Base-by-base conservation (phyloP, 2,797 vertebrate species). In the Schizothorax lantsangensis region DNA sequence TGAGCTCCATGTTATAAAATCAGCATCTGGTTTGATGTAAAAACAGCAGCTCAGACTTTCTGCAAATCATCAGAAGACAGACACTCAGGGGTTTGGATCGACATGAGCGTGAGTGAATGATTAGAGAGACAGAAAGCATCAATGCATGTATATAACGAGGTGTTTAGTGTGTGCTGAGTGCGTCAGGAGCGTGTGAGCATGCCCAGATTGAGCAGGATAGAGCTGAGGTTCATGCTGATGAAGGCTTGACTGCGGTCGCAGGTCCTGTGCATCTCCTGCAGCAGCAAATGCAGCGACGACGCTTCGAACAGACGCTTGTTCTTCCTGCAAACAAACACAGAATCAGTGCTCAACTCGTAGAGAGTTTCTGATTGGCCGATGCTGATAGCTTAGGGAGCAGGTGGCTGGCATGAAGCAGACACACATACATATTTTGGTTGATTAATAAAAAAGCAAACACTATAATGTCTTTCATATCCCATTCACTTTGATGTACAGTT, bases 261-360 rank as follows among this genome's bases (percentile, higher is more conserved):
- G 10, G 94, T 96, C 85, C 94, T 95, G 84, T 94, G 93, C 64
- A 97, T 93, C 85, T 98, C 97, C 91, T 96, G 94, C 89, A 98
- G 94, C 87, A 94, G 91, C 52, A 95, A 92, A 77, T 96, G 96
- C 88, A 98, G 92, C 14, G 94, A 93, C 84, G 95, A 97, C 6
- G 94, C 88, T 89, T 97, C 96, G 94, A 98, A 97, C 90, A 97
- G 95, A 91, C 95, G 96, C 89, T 94, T 96, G 92, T 97, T 99
- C 91, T 93, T 95, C 92, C 96, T 96, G 94, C 49, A 94, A 95
- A 90, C 43, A 54, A 23, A 66, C 62, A 74, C 62, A 62, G 2
- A 47, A 14, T 40, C 57, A 69, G 43, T 45, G 49, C n/a, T 47
- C 3, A 17, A n/a, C 40, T 8, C 52, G 2, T 7, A 21, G 19